phyloP scores from a whole-genome alignment of 2,888 invertebrate species.

The Nomada fucata region DNA sequence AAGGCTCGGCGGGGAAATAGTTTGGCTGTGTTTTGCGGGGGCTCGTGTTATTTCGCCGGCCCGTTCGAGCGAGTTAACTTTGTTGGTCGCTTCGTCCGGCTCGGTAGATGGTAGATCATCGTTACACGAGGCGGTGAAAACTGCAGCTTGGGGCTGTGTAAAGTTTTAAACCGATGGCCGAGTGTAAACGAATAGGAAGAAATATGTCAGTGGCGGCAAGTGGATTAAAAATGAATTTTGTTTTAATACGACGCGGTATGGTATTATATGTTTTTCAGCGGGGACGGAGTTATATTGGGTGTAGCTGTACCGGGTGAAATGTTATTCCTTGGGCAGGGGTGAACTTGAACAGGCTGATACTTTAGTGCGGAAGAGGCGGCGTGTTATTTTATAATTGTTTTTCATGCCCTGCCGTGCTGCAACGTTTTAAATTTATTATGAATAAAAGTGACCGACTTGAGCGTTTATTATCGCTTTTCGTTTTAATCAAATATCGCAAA shows the following conservation, averaged over 20 bases:
- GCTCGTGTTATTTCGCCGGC: not conserved
- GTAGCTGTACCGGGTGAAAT: too few species aligned
- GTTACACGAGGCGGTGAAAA: not conserved
- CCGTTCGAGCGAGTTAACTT: constrained; percentile 17
- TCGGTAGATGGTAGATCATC: constrained; percentile 6
- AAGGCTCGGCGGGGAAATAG: not conserved
- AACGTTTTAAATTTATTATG: not conserved
- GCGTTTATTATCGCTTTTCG: too few species aligned
- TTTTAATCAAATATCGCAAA: not conserved
- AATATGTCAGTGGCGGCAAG: not conserved
- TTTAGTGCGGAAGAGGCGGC: too few species aligned
- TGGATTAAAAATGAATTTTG: constrained; percentile 3
- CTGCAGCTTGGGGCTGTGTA: not conserved
- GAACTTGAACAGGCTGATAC: too few species aligned
- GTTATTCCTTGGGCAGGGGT: too few species aligned
- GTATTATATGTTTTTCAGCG: not conserved
- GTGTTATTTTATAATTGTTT: too few species aligned
- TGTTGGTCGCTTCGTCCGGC: constrained; percentile 24
- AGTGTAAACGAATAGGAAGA: too few species aligned
- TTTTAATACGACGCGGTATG: not conserved
- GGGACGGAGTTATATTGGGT: too few species aligned
- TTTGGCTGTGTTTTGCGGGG: constrained; percentile 25
- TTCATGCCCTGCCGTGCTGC: too few species aligned
- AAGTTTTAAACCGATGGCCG: not conserved
- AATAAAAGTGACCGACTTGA: not conserved